phyloP scores from a whole-genome alignment of 1,140 invertebrate genomes.

The Diorhabda elongata region DNA sequence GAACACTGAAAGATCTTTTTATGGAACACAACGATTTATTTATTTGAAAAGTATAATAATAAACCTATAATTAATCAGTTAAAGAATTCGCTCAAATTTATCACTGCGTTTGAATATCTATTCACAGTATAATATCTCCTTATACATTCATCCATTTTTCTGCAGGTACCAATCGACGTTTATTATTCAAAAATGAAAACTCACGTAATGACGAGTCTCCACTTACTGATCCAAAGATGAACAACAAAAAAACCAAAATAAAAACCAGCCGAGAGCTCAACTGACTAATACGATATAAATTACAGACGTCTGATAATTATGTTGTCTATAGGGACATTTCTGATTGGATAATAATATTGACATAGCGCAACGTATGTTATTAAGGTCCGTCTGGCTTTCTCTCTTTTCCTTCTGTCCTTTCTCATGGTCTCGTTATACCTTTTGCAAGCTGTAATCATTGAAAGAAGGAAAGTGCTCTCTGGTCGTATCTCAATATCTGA shows the following conservation, averaged over 20 bases:
- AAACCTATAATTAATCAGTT: no score
- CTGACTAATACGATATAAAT: conserved; percentile 48
- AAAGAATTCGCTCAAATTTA: no score
- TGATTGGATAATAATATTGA: conserved; percentile 48
- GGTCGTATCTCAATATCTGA: neutral
- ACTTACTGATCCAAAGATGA: no score
- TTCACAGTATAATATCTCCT: no score
- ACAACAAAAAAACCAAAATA: neutral
- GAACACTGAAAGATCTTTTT: no score
- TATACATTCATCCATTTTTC: no score
- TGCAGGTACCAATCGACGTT: no score
- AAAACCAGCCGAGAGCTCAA: conserved; percentile 27
- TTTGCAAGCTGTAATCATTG: conserved; percentile 39
- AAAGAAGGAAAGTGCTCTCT: conserved; percentile 18
- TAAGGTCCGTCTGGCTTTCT: conserved; percentile 36
- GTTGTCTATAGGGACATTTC: conserved; percentile 46
- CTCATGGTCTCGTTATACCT: conserved; percentile 3
- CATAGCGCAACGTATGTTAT: conserved; percentile 45
- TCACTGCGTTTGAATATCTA: no score
- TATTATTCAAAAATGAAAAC: no score
- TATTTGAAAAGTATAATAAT: no score
- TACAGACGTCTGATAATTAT: conserved; percentile 44
- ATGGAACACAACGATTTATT: no score
- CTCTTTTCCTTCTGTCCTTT: neutral
- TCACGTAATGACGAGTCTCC: no score